Evolutionary conservation across 2,888 invertebrate genomes (phyloP).

Genomic region (Hypsopygia costalis): DNA sequence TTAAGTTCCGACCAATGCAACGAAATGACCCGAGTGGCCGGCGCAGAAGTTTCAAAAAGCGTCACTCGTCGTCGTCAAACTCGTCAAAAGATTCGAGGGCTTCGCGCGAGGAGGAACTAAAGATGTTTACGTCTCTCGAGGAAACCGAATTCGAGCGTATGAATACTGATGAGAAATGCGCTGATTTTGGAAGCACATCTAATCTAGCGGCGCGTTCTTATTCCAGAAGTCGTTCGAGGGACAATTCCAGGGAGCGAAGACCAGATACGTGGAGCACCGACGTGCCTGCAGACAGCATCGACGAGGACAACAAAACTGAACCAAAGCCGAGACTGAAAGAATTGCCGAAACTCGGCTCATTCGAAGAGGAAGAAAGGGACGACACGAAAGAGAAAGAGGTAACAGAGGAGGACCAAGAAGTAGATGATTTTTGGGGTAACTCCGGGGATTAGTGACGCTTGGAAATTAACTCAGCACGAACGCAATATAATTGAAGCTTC

Average conservation of each 20-base stretch:
- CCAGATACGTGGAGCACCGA: conserved; percentile 53
- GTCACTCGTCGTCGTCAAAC: conserved; percentile 81
- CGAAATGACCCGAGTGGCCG: conserved; percentile 82
- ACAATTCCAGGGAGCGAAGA: conserved; percentile 52
- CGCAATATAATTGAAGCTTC: conserved; percentile 50
- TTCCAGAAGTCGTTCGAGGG: conserved; percentile 78
- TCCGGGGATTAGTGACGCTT: conserved; percentile 60
- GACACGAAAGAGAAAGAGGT: conserved; percentile 53
- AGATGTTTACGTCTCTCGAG: conserved; percentile 83
- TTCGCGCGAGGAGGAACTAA: conserved; percentile 83
- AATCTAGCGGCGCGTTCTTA: conserved; percentile 74
- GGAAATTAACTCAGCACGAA: conserved; percentile 47
- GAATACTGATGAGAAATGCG: conserved; percentile 39
- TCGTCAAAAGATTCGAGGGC: conserved; percentile 82
- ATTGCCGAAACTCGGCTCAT: conserved; percentile 57
- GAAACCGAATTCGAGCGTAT: conserved; percentile 79
- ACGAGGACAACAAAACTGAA: conserved; percentile 28
- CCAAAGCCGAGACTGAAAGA: conserved; percentile 42
- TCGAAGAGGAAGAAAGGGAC: conserved; percentile 60
- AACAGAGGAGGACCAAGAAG: conserved; percentile 58
- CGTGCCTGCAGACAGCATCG: conserved; percentile 43
- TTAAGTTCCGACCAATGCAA: conserved; percentile 81
- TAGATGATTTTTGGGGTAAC: conserved; percentile 70
- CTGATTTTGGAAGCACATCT: conserved; percentile 65
- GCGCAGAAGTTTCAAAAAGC: conserved; percentile 81